Percentiles rank a stretch among this genome's conserved stretches.
phyloP scores from a whole-genome alignment of 1,140 invertebrate genomes.

The Daktulosphaira vitifoliae region DNA sequence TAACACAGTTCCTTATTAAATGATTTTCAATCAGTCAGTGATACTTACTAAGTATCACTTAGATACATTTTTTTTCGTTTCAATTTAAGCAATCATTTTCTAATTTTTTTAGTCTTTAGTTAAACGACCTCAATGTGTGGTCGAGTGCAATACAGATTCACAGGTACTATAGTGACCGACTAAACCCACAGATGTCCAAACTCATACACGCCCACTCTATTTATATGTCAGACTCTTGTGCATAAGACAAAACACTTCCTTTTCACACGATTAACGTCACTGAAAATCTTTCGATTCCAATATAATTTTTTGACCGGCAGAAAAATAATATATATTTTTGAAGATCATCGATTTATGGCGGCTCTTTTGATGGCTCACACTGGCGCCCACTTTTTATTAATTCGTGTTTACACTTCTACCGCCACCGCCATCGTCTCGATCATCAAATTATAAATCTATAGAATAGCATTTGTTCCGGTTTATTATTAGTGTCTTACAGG shows the following conservation, averaged over 20 bases:
- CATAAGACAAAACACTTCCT: conserved; percentile 25
- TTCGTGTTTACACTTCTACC: conserved; percentile 19
- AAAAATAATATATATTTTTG: conserved; percentile 1
- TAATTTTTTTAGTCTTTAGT: too few relatives aligned
- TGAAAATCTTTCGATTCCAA: background rate
- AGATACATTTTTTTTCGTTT: too few relatives aligned
- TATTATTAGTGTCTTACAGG: conserved; percentile 2
- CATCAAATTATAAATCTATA: background rate
- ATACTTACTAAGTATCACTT: too few relatives aligned
- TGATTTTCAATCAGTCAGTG: too few relatives aligned
- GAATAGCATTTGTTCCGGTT: conserved; percentile 30
- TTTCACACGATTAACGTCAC: background rate
- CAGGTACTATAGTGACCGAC: background rate
- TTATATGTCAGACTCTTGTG: background rate
- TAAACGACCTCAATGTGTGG: conserved; percentile 17
- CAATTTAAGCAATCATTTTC: too few relatives aligned
- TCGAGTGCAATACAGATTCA: background rate
- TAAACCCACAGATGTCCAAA: background rate
- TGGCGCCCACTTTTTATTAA: conserved; percentile 29
- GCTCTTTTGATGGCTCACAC: conserved; percentile 1
- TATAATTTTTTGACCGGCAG: background rate
- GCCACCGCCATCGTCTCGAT: background rate
- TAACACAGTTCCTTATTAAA: too few relatives aligned
- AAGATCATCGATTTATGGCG: conserved; percentile 15
- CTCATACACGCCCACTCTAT: background rate